Percentiles rank a stretch among this genome's conserved stretches.
Evolutionary conservation across 2,888 invertebrate species (phyloP).

Genomic region (Autographa gamma): DNA sequence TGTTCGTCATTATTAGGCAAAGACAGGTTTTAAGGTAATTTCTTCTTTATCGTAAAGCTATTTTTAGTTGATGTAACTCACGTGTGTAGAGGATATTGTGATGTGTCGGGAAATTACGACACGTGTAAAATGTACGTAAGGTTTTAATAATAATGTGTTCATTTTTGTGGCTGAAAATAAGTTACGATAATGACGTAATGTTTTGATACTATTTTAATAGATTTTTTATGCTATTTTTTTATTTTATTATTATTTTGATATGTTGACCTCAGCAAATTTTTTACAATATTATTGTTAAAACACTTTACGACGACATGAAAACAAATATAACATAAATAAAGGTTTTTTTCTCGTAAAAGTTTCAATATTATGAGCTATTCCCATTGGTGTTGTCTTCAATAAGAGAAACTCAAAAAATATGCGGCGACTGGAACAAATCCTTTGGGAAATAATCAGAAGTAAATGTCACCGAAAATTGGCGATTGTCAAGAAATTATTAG

Average conservation of each 20-base stretch:
- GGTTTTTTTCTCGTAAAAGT: slow-evolving; percentile 49
- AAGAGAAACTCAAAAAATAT: slow-evolving; percentile 52
- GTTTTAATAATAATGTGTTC: no score
- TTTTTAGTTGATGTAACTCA: not conserved
- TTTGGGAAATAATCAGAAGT: slow-evolving; percentile 50
- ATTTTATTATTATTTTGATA: no score
- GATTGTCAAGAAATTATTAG: slow-evolving; percentile 40
- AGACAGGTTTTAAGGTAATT: not conserved
- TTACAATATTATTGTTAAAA: no score
- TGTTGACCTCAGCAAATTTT: no score
- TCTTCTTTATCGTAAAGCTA: not conserved
- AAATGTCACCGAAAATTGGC: slow-evolving; percentile 41
- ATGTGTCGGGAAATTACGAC: slow-evolving; percentile 36
- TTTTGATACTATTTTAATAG: no score
- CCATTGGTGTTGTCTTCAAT: slow-evolving; percentile 49
- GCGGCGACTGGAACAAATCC: slow-evolving; percentile 30
- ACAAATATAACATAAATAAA: slow-evolving; percentile 45
- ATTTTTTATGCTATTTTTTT: no score
- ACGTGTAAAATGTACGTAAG: slow-evolving; percentile 28
- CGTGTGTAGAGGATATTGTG: slow-evolving; percentile 17
- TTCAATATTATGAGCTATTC: slow-evolving; percentile 40
- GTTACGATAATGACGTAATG: no score
- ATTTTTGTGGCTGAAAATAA: no score
- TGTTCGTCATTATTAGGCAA: not conserved
- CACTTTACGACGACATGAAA: not conserved